These are phyloP conservation scores for Macropis europaea DNA, from an alignment of 2,888 invertebrate species.

Conservation along the genomic window DNA sequence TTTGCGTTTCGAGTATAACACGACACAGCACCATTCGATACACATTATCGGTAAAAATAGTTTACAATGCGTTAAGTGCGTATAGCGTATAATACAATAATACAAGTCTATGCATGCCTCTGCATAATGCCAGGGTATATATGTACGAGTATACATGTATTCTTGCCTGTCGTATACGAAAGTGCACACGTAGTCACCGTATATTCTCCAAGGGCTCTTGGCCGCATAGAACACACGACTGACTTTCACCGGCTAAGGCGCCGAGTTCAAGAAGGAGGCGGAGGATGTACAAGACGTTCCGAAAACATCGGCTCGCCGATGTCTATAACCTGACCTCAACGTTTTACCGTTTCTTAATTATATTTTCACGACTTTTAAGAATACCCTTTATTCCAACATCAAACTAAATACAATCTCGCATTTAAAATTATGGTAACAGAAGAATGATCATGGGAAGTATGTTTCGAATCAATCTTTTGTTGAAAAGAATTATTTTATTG, in stretches of 20 bases:
- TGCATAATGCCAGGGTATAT: conserved; percentile 30
- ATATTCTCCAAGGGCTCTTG: conserved; percentile 50
- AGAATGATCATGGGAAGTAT: too few species aligned
- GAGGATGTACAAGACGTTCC: conserved; percentile 15
- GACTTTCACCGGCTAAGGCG: conserved; percentile 66
- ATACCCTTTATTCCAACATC: not conserved
- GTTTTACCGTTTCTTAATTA: conserved; percentile 3
- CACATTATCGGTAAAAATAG: conserved; percentile 33
- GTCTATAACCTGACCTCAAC: not conserved
- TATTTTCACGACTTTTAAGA: not conserved
- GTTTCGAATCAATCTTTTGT: too few species aligned
- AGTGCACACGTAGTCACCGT: conserved; percentile 4
- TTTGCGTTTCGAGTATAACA: conserved; percentile 14
- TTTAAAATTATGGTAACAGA: too few species aligned
- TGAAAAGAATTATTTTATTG: too few species aligned
- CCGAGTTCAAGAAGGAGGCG: conserved; percentile 41
- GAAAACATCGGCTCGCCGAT: conserved; percentile 43
- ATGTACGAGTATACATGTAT: conserved; percentile 1
- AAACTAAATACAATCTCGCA: not conserved
- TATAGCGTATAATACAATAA: conserved; percentile 24
- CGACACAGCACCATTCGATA: conserved; percentile 16
- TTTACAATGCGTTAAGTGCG: conserved; percentile 28
- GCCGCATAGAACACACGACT: conserved; percentile 56
- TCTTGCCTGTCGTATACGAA: not conserved
- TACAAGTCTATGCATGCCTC: conserved; percentile 21